A percentile compares a stretch with the other conserved stretches of the same genome.
Evolutionary conservation across 2,113 vertebrate species (phyloP).

Genomic region (Spermophilus dauricus): DNA sequence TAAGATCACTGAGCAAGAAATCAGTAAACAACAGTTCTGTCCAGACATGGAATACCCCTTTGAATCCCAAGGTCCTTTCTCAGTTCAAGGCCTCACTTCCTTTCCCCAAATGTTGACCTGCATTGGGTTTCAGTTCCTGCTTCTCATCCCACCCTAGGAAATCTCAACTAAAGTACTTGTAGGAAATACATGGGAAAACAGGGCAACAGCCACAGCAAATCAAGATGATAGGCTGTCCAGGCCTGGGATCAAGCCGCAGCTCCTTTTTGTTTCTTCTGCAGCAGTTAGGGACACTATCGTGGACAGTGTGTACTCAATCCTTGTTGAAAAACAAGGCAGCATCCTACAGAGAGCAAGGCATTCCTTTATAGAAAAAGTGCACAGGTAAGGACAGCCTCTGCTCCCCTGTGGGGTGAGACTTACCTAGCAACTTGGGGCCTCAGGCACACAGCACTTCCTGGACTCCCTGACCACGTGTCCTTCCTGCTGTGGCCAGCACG

Average conservation of each 20-base stretch:
- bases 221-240: not conserved
- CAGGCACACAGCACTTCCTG: too few relatives aligned
- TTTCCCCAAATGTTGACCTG: not conserved
- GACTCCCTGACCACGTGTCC: not conserved
- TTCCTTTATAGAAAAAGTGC: not conserved
- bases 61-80: not conserved
- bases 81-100: not conserved
- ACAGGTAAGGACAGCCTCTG: not conserved
- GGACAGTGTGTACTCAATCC: not conserved
- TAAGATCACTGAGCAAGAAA: not conserved
- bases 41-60: not conserved
- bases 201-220: not conserved
- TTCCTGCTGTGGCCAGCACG: not conserved
- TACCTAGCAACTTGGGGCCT: not conserved
- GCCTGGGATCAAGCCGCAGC: not conserved
- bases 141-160: not conserved
- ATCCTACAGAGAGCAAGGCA: not conserved
- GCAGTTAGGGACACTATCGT: not conserved
- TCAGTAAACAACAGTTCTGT: not conserved
- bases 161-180: not conserved
- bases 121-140: not conserved
- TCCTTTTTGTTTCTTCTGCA: not conserved
- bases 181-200: not conserved
- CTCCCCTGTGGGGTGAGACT: not conserved
- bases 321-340: not conserved